Evolutionary conservation across 1,140 invertebrate species (phyloP), one percentile per base, ranked within the genome.

Genomic region (Stratiolaelaps scimitus): DNA sequence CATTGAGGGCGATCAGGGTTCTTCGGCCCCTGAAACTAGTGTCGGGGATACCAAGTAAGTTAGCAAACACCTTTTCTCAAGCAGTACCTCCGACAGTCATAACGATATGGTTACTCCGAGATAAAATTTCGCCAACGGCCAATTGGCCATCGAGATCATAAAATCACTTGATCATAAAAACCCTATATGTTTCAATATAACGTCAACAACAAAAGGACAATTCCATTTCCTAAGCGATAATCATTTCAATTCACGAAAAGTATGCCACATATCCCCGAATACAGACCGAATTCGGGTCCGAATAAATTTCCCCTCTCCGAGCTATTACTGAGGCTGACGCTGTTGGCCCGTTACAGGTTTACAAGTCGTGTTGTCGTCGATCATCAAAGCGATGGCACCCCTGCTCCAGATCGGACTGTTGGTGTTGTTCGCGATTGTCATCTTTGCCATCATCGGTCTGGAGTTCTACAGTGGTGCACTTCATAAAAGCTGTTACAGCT

Each of bases 371-470:
- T 83, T 99, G 79, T 98, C 98, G 83, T 99, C 96, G 73, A 99
- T 99, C 79, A 94, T 99, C 79, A 96, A 97, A 81, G 96, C 96
- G 69, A 98, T 99, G 95, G 95, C 94, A 73, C 96, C 96, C 72
- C 82, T 99, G 79, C 85, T 99, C 76, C 96, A 99, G 83, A 98
- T 99, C 77, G 94, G 92, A 76, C 82, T 99, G 76, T 83, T 99
- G 80, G 96, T 99, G 77, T 84, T 99, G 76, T 99, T 99, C 80
- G 95, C 94, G 76, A 99, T 99, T 80, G 89, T 98, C 79, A 98
- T 99, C 81, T 99, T 99, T 81, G 96, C 96, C 81, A 99, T 99
- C 78, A 98, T 99, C 77, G 96, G 96, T 75, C 85, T 99, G 79
- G 96, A 99, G 83, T 98, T 99, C 83, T 99, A 98, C 83, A 93